Evolutionary conservation across 2,888 invertebrate species (phyloP), one percentile per base, ranked within the genome.

Genomic region (Andrena camellia): DNA sequence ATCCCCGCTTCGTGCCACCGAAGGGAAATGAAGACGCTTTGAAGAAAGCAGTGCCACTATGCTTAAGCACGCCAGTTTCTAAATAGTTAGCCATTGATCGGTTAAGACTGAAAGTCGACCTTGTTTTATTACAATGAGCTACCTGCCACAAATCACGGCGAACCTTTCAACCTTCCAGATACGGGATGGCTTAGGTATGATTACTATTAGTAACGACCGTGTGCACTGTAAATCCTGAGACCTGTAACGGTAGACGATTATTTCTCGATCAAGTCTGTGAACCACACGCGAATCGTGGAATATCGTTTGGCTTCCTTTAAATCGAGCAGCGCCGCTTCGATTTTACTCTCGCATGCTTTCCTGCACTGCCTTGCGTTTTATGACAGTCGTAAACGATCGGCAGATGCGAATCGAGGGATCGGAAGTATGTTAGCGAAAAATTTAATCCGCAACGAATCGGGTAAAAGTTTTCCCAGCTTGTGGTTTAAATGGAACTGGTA

Each of bases 91-190:
- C 52, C 42, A 13, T 62, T 50, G 35, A 71, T 78, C 60, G 54
- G 48, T 54, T 20, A 50, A 64, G 54, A 48, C 71, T 26, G 54
- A 83, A 74, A 68, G 63, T 64, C 67, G 83, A 13, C 42, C 50
- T 71, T 64, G 62, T 83, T 78, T 71, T 71, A 71, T 52, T 42
- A 75, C 78, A 78, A 78, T 75, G 29, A 71, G 23, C 5, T 83
- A 78, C 64, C 83, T 73, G 73, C 20, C 48, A 50, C 60, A 75
- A 63, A 66, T 33, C 20, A 10, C 33, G 48, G 23, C n/a, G 54
- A 57, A 68, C 59, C 60, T 78, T 33, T 52, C 23, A 31, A 54
- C 68, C 74, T 67, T 68, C 67, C 52, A 1, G 29, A 70, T 74
- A 74, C 20, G 23, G 10, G 50, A 50, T 52, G 54, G 66, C 29